Evolutionary conservation across 2,888 invertebrate genomes (phyloP).

Genomic region (Gastrophysa polygoni): DNA sequence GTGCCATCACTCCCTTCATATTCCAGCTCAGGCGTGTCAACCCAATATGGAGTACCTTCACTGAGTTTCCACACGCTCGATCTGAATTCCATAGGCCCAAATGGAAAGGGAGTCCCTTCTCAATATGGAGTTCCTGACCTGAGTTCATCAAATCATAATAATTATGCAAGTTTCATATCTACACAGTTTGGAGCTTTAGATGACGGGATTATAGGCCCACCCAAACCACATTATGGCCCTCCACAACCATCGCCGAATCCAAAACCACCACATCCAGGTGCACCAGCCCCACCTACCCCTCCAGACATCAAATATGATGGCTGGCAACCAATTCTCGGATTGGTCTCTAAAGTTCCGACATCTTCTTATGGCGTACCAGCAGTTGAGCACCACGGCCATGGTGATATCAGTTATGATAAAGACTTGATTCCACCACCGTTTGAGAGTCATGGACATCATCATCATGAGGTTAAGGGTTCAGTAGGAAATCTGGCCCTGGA

Average conservation of each 20-base stretch:
- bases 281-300: constrained; percentile 76
- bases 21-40: constrained; percentile 8
- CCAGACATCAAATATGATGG: constrained; percentile 81
- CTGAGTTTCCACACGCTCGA: constrained; percentile 4
- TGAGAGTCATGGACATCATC: constrained; percentile 36
- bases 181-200: constrained; percentile 37
- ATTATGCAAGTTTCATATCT: constrained; percentile 22
- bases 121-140: constrained; percentile 39
- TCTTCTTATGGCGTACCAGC: constrained; percentile 50
- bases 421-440: constrained; percentile 51
- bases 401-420: constrained; percentile 45
- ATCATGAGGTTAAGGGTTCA: constrained; percentile 30
- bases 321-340: constrained; percentile 84
- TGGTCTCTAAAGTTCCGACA: constrained; percentile 56
- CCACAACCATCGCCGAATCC: constrained; percentile 65
- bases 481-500: constrained; percentile 29
- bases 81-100: background rate
- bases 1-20: constrained; percentile 10
- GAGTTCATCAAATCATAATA: constrained; percentile 17
- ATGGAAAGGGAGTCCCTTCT: constrained; percentile 18
- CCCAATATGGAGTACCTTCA: constrained; percentile 26
- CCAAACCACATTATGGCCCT: constrained; percentile 60
- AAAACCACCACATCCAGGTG: constrained; percentile 68
- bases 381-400: constrained; percentile 31
- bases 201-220: constrained; percentile 20